These are phyloP conservation scores for Stigmatopora argus DNA, from an alignment of 2,113 vertebrate genomes.

Conservation along the genomic window DNA sequence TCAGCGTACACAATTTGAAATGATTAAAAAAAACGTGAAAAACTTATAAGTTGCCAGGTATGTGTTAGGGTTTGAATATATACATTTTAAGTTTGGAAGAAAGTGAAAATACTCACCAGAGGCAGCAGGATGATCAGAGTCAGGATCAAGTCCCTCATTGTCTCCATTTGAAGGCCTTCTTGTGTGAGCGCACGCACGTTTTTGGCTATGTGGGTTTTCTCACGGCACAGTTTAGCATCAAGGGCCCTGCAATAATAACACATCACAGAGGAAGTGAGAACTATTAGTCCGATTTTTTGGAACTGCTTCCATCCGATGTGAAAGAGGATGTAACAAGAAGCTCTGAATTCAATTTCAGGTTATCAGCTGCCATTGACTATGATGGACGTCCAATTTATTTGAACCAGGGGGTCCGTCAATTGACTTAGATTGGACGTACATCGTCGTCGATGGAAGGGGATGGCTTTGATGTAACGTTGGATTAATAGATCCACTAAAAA, in stretches of 20 bases:
- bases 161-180: slow-evolving; percentile 28
- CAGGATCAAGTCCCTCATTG: slow-evolving; percentile 63
- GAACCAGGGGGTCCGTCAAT: too few species aligned
- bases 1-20: too few species aligned
- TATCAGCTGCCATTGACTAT: background rate
- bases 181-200: slow-evolving; percentile 7
- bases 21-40: too few species aligned
- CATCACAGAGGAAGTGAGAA: slow-evolving; percentile 15
- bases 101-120: slow-evolving; percentile 50
- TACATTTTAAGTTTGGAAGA: too few species aligned
- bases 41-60: too few species aligned
- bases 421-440: too few species aligned
- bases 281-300: background rate
- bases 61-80: too few species aligned
- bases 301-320: background rate
- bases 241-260: slow-evolving; percentile 50
- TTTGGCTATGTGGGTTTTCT: slow-evolving; percentile 39
- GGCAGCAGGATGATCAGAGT: slow-evolving; percentile 59
- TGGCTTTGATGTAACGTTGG: too few species aligned
- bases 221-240: slow-evolving; percentile 38
- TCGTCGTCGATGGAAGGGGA: too few species aligned
- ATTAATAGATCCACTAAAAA: too few species aligned
- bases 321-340: background rate
- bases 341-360: background rate
- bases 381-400: too few species aligned